Evolutionary conservation across 2,797 vertebrate species (phyloP).

Genomic region (Muscicapa striata): DNA sequence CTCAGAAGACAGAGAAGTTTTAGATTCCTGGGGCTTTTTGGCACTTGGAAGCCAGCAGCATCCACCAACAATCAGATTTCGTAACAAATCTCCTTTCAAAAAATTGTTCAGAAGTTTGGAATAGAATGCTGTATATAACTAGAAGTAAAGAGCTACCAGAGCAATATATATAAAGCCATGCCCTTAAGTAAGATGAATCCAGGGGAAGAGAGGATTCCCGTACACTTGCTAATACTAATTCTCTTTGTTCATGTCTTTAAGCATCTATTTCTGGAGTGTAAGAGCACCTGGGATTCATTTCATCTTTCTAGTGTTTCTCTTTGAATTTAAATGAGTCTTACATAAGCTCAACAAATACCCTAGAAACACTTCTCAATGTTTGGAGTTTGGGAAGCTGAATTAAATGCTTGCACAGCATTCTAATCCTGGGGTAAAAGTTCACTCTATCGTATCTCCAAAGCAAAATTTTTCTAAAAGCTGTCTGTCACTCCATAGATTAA

Average conservation of each 20-base stretch:
- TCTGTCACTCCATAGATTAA: not conserved
- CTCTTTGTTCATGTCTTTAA: conserved; percentile 34
- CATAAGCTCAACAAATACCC: conserved; percentile 41
- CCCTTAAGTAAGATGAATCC: not conserved
- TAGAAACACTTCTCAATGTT: conserved; percentile 17
- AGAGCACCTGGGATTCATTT: conserved; percentile 57
- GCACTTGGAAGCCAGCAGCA: not conserved
- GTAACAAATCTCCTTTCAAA: not conserved
- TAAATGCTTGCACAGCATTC: conserved; percentile 14
- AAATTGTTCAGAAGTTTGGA: not conserved
- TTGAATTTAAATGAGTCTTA: conserved; percentile 57
- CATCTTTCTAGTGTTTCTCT: conserved; percentile 46
- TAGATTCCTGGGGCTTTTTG: not conserved
- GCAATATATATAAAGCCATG: not conserved
- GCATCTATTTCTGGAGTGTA: conserved; percentile 33
- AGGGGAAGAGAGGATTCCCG: not conserved
- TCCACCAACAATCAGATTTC: not conserved
- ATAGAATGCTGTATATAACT: not conserved
- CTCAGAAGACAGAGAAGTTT: not conserved
- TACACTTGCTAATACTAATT: conserved; percentile 35
- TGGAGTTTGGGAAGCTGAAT: conserved; percentile 17
- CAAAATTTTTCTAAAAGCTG: not conserved
- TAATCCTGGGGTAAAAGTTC: conserved; percentile 39
- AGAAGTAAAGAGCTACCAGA: not conserved
- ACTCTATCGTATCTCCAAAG: not conserved